Percentiles rank a stretch among this genome's conserved stretches.
phyloP scores from a whole-genome alignment of 1,140 invertebrate species.

The Asbolus verrucosus region DNA sequence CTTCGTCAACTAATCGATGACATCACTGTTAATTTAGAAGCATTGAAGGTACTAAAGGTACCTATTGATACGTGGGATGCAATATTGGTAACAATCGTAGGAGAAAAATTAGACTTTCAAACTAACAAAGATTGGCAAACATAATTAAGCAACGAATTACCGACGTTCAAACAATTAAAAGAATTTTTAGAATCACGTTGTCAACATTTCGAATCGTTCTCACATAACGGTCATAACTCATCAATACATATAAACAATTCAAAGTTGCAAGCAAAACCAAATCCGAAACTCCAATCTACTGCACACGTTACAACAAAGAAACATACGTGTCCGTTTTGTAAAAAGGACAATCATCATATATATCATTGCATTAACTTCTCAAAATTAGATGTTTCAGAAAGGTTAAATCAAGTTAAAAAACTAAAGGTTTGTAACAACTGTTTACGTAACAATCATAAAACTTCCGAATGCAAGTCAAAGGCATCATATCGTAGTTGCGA shows the following conservation, averaged over 20 bases:
- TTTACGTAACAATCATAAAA: neutral
- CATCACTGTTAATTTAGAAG: constrained; percentile 58
- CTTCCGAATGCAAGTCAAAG: neutral
- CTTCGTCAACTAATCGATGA: constrained; percentile 61
- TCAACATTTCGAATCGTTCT: constrained; percentile 5
- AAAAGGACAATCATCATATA: neutral
- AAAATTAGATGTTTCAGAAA: neutral
- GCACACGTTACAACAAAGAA: neutral
- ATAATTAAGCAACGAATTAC: neutral
- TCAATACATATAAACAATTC: too few relatives aligned
- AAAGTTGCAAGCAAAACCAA: neutral
- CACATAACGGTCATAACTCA: constrained; percentile 9
- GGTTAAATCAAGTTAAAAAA: neutral
- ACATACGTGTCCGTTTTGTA: neutral
- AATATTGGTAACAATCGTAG: constrained; percentile 33
- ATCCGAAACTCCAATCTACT: neutral
- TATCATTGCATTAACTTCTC: constrained; percentile 11
- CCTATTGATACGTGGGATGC: constrained; percentile 50
- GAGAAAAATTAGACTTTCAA: constrained; percentile 41
- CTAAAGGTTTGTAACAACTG: constrained; percentile 3
- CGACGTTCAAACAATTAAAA: neutral
- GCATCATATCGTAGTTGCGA: constrained; percentile 4
- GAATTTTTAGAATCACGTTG: constrained; percentile 30
- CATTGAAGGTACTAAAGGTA: constrained; percentile 57
- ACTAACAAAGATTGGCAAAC: constrained; percentile 37